Evolutionary conservation across 2,797 vertebrate genomes (phyloP), one percentile per base, ranked within the genome.

Genomic region (Diceros bicornis): DNA sequence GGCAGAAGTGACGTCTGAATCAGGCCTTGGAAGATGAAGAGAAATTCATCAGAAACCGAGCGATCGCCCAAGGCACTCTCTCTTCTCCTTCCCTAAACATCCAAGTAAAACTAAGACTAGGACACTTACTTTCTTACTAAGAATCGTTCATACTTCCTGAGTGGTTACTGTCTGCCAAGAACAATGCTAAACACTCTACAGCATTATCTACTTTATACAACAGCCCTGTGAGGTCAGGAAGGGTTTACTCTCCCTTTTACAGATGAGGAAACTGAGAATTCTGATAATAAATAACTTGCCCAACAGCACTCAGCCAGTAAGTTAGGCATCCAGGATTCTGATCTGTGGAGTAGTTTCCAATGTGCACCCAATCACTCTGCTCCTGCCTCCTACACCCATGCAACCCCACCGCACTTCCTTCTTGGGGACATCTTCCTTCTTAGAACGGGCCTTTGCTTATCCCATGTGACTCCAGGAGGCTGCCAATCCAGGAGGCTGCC

Each of bases 391-490:
- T 2, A 50, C 20, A n/a, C 21, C 11, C 3, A 11, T 12, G 50
- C 21, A 7, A 3, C 1, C 11, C 62, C 47, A 2, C 1, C 2
- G 6, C 20, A 4, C 55, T 20, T 17, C 47, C 68, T 4, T n/a
- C 13, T 83, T 0, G 2, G 27, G 6, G 13, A 25, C 29, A 0
- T 21, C 37, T 14, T 11, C 17, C 68, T 44, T 2, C 41, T 16
- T 16, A 14, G 3, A 25, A 7, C 20, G 5, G 18, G n/a, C 55
- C 52, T n/a, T 9, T 34, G 75, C 47, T 69, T 25, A 0, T 11
- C 2, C 29, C 7, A 0, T 1, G 7, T 14, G 29, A 23, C 0
- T 12, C 66, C 1, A 0, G 1, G 47, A 50, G 47, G 41, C 41
- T 41, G 41, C 41, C 41, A 41, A 5, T 41, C 4, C 41, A 41